A percentile compares a stretch with the other conserved stretches of the same genome.
Evolutionary conservation across 2,888 invertebrate genomes (phyloP).

Genomic region (Synergus umbraculus): DNA sequence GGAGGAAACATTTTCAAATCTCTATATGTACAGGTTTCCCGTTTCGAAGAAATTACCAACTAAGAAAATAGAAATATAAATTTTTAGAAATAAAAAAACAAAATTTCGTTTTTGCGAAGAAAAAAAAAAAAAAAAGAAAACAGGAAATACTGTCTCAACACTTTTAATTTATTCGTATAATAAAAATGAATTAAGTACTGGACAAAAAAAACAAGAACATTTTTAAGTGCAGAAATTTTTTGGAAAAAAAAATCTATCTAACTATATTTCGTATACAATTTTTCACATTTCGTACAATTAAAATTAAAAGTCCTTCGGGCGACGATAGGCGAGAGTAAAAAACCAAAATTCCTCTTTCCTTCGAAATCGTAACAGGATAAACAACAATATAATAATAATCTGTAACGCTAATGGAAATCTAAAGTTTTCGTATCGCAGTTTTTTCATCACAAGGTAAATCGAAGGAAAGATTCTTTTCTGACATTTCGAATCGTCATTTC

Average conservation of each 20-base stretch:
- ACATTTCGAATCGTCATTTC: neutral
- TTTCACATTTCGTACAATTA: neutral
- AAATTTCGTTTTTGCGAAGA: slow-evolving; percentile 35
- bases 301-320: slow-evolving; percentile 6
- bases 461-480: slow-evolving; percentile 13
- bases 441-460: slow-evolving; percentile 10
- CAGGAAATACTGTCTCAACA: slow-evolving; percentile 12
- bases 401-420: slow-evolving; percentile 28
- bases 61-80: slow-evolving; percentile 9
- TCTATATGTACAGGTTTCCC: slow-evolving; percentile 25
- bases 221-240: neutral
- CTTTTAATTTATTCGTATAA: slow-evolving; percentile 22
- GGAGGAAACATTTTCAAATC: slow-evolving; percentile 19
- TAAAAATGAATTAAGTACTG: slow-evolving; percentile 37
- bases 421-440: slow-evolving; percentile 18
- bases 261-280: slow-evolving; percentile 11
- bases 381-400: slow-evolving; percentile 20
- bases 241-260: neutral
- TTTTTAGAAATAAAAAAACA: slow-evolving; percentile 22
- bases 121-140: slow-evolving; percentile 46
- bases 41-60: slow-evolving; percentile 3
- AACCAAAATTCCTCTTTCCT: slow-evolving; percentile 14
- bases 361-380: slow-evolving; percentile 17
- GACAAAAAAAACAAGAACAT: slow-evolving; percentile 31
- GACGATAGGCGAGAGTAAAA: slow-evolving; percentile 13